These are phyloP conservation scores for Ianthella basta DNA, from an alignment of 37 sponge, comb jelly and placozoan genomes.

Conservation along the genomic window DNA sequence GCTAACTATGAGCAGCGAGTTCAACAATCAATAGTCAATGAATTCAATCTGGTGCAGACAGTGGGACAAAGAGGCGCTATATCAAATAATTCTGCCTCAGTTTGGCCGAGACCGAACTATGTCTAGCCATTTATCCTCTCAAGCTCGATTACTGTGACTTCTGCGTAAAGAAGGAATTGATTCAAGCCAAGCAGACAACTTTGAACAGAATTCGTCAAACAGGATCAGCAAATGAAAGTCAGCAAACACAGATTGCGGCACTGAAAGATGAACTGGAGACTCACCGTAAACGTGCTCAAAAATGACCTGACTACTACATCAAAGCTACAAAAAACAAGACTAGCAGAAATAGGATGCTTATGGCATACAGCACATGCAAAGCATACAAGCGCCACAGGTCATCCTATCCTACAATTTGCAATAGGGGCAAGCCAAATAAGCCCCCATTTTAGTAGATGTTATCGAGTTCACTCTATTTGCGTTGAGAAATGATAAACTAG, in stretches of 20 bases:
- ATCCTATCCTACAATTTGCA: too few species aligned
- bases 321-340: slow-evolving; percentile 9
- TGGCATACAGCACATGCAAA: too few species aligned
- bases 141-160: slow-evolving; percentile 50
- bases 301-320: slow-evolving; percentile 27
- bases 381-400: too few species aligned
- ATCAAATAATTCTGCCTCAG: slow-evolving; percentile 37
- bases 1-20: slow-evolving; percentile 41
- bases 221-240: slow-evolving; percentile 4
- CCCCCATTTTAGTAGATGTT: too few species aligned
- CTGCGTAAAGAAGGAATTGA: slow-evolving; percentile 24
- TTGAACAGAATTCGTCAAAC: slow-evolving; percentile 49
- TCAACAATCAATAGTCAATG: slow-evolving; percentile 31
- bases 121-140: slow-evolving; percentile 50
- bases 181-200: slow-evolving; percentile 55
- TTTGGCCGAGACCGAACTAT: slow-evolving; percentile 50
- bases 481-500: too few species aligned
- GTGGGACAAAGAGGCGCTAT: slow-evolving; percentile 1
- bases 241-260: slow-evolving; percentile 3
- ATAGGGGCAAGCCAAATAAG: too few species aligned
- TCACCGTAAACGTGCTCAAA: slow-evolving; percentile 36
- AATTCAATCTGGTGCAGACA: slow-evolving; percentile 30
- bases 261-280: slow-evolving; percentile 28
- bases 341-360: too few species aligned
- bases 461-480: too few species aligned